Evolutionary conservation across 2,113 vertebrate genomes (phyloP), one percentile per base, ranked within the genome.

Genomic region (Pica pica): DNA sequence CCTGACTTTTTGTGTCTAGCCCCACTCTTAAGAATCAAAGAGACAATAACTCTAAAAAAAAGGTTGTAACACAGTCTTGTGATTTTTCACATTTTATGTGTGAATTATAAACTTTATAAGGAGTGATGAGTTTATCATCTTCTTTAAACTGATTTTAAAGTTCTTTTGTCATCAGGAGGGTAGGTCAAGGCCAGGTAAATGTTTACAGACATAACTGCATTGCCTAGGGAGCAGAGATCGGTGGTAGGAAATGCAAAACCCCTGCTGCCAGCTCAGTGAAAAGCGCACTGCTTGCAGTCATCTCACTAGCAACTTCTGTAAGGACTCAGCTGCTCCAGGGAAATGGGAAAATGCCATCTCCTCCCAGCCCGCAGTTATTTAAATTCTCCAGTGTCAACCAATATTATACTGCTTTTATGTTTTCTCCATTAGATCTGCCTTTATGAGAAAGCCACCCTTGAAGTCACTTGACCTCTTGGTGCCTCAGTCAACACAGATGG

Each of bases 381-480:
- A 96, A 95, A 73, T 90, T 78, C 50, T 94, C 75, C 47, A 87
- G 50, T 94, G 92, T 94, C 93, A 97, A 79, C 75, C 44, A 83
- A 13, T 69, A 88, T 95, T 93, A 94, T 69, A 79, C 57, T 60
- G 64, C 79, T 95, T 96, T 96, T 88, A 60, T 90, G 65, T 92
- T 96, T 93, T 31, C 79, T 86, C 71, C 47, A 42, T 88, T 64
- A 90, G 85, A 52, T 95, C 68, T 95, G 89, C n/a, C 87, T 96
- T 93, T 96, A 97, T 87, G 87, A 63, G 94, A 97, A 97, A 95
- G 57, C 75, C 84, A 93, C 92, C 94, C 89, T 86, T 95, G 92
- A 96, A 95, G 89, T 88, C 94, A 93, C 95, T 97, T 97, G 96
- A 97, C 96, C 94, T 94, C 93, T 89, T 90, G 60, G 27, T 94